Evolutionary conservation across 2,888 invertebrate genomes (phyloP).

Genomic region (Brachycybe producta): DNA sequence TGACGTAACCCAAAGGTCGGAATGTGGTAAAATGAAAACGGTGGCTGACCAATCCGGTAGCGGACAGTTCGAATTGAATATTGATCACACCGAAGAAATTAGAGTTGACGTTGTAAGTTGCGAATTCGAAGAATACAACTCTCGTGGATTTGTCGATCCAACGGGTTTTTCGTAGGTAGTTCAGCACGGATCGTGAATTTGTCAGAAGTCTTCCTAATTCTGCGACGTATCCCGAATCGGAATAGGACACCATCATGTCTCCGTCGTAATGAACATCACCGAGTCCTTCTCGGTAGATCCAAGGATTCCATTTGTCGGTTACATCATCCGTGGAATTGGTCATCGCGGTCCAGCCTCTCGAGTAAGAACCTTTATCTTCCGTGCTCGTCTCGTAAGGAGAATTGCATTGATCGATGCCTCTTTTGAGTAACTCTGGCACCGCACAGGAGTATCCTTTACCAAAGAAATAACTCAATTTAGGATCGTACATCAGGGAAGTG

Average conservation of each 20-base stretch:
- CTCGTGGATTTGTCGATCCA: constrained; percentile 14
- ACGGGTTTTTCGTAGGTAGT: neutral
- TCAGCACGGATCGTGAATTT: neutral
- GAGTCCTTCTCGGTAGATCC: constrained; percentile 1
- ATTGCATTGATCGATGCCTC: no score
- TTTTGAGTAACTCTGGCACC: no score
- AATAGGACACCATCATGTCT: neutral
- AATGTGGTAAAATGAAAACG: constrained; percentile 3
- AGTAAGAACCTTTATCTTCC: no score
- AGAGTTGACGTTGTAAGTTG: neutral
- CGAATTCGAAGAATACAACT: constrained; percentile 4
- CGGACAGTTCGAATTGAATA: constrained; percentile 1
- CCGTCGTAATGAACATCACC: no score
- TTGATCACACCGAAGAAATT: constrained; percentile 6
- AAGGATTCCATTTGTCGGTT: no score
- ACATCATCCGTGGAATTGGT: no score
- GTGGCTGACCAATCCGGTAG: constrained; percentile 2
- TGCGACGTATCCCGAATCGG: constrained; percentile 9
- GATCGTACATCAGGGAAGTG: no score
- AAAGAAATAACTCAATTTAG: no score
- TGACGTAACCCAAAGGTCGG: constrained; percentile 5
- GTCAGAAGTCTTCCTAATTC: constrained; percentile 10
- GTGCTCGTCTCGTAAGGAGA: no score
- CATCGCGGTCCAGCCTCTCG: no score
- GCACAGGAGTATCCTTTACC: no score